Evolutionary conservation across 53 echinoderm and acorn worm genomes (phyloP), one percentile per base, ranked within the genome.

Genomic region (Holothuria leucospilota): DNA sequence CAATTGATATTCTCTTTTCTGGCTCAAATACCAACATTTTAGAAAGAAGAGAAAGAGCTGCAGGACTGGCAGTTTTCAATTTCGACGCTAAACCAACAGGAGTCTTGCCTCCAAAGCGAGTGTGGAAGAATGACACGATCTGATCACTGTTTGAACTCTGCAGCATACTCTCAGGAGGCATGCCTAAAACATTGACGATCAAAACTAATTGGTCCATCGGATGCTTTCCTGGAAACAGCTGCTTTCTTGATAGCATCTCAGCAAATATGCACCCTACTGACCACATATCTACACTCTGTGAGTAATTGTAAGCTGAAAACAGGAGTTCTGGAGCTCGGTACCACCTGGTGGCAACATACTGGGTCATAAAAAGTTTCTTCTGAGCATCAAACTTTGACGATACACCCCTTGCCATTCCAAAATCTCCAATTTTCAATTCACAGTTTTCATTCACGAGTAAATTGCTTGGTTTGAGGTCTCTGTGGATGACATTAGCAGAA

Each of bases 311-410:
- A 20, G 87, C 91, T 6, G 91, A 93, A 68, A 95, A 99, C 21
- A 99, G 91, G 21, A 99, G 80, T 79, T 99, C 99, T 65, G 99
- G 99, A 5, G 99, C 99, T 23, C 99, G 90, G 62, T 99, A 99
- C 99, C 99, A 99, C 28, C 99, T 87, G 11, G 99, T 99, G 2
- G 99, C 99, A 13, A 99, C 99, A 64, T 99, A 99, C n/a, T 92
- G 88, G 5, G 99, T 99, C 99, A 99, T 99, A 51, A 95, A 95
- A 72, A 99, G 85, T 75, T 92, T 90, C 25, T 88, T 86, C 49
- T 93, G 90, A 59, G 90, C 61, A 30, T 92, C 89, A 12, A 70
- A 30, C 5, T 87, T 85, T 2, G 85, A 82, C 1, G 90, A 91
- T 29, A 99, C 63, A 62, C 96, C 60, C 61, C 80, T 59, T 4